Evolutionary conservation across 1,140 invertebrate species (phyloP), one percentile per base, ranked within the genome.

Genomic region (Cotesia chilonis): DNA sequence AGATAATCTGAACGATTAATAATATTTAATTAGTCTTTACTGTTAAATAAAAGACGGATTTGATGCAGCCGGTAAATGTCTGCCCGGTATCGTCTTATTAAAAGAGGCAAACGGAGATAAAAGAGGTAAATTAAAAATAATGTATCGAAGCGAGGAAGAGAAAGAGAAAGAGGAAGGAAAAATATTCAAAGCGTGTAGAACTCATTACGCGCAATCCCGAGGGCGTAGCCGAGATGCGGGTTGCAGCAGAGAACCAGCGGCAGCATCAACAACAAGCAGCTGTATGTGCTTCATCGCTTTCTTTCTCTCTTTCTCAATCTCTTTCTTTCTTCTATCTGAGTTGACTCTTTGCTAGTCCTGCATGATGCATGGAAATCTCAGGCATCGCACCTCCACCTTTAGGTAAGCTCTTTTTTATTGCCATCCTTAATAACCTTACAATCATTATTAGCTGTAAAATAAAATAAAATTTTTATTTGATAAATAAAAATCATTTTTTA

Each of bases 201-300:
- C 73, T 74, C 73, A 74, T 74, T 74, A 74, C 73, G 73, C 59
- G 63, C 73, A 71, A 74, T 74, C 68, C 73, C 65, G 68, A 74
- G 73, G 73, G 73, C 73, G 73, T 74, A 74, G 73, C 64, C 69
- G 73, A 74, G 72, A 74, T 74, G 68, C 73, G 60, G 35, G n/a
- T n/a, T 64, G 60, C 38, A 66, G 65, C 64, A 65, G 51, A 71
- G 70, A 63, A 65, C 37, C 47, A 57, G 54, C 64, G 68, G 68
- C 73, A 71, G 73, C 73, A 74, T 72, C 41, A 68, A 57, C 64
- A 52, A 36, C 20, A 47, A 55, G 52, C 73, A 70, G 73, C 73
- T 74, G 73, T 68, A 74, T 71, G 54, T 70, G 68, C 63, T 52
- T 55, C 35, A 52, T 28, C 69, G 17, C 68, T 35, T 69, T 59